These are phyloP conservation scores for Galendromus occidentalis DNA, from an alignment of 1,140 invertebrate species.

Conservation along the genomic window DNA sequence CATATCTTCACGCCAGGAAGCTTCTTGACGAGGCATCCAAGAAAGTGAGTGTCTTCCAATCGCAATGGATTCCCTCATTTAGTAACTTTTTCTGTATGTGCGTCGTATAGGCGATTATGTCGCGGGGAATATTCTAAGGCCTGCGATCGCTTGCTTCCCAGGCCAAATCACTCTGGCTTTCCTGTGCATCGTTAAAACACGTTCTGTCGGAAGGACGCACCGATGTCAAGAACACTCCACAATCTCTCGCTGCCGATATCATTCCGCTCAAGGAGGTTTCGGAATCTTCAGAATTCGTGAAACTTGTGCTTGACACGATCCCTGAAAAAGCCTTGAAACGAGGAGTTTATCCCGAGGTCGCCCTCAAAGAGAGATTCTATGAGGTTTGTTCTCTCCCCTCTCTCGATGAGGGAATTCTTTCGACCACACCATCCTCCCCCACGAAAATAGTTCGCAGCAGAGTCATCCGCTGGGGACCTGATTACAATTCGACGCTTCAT, in stretches of 20 bases:
- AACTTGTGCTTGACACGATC: conserved; percentile 48
- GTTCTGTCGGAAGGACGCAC: neutral
- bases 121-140: no score
- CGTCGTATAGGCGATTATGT: no score
- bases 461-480: no score
- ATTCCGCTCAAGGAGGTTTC: neutral
- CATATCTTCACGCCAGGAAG: conserved; percentile 16
- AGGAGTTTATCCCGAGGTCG: conserved; percentile 66
- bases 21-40: conserved; percentile 26
- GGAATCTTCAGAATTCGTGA: conserved; percentile 36
- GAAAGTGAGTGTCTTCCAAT: conserved; percentile 28
- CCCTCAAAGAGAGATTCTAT: conserved; percentile 58
- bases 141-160: neutral
- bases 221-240: neutral
- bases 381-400: conserved; percentile 34
- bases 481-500: no score
- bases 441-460: no score
- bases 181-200: neutral
- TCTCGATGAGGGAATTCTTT: no score
- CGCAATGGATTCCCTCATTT: conserved; percentile 33
- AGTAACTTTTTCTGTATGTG: conserved; percentile 40
- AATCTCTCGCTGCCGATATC: conserved; percentile 7
- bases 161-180: conserved; percentile 12
- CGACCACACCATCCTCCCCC: no score
- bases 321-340: conserved; percentile 48